phyloP scores from a whole-genome alignment of 1,140 invertebrate species.

The Drosophila sproati region DNA sequence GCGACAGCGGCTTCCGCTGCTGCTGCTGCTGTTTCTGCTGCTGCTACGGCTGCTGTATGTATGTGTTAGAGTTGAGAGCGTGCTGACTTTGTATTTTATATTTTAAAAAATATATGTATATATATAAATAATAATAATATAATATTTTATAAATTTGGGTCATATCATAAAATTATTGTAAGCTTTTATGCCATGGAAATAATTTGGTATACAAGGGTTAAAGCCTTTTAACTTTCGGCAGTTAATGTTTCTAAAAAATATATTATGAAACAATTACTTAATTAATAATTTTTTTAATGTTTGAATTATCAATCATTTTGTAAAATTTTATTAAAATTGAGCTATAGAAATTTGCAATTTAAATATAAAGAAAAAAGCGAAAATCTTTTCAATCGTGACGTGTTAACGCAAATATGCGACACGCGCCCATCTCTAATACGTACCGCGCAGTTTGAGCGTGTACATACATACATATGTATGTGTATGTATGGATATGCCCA shows the following conservation, averaged over 20 bases:
- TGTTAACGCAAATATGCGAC: conserved; percentile 50
- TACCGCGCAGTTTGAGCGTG: not conserved
- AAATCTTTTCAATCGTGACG: not conserved
- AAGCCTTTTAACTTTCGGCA: no score
- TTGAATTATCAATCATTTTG: no score
- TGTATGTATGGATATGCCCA: conserved; percentile 40
- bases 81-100: not conserved
- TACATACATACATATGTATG: conserved; percentile 58
- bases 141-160: no score
- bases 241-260: no score
- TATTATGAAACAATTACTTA: no score
- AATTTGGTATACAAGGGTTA: no score
- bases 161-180: no score
- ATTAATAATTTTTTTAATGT: no score
- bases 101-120: not conserved
- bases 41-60: not conserved
- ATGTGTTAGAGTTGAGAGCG: not conserved
- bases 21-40: not conserved
- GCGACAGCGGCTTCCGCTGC: conserved; percentile 5
- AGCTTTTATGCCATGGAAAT: no score
- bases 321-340: no score
- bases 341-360: no score
- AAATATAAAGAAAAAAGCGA: no score
- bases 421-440: conserved; percentile 18
- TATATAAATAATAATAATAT: not conserved